Conservation (phyloP, 1,140 invertebrate species). For the Drosophila elegans region DNA sequence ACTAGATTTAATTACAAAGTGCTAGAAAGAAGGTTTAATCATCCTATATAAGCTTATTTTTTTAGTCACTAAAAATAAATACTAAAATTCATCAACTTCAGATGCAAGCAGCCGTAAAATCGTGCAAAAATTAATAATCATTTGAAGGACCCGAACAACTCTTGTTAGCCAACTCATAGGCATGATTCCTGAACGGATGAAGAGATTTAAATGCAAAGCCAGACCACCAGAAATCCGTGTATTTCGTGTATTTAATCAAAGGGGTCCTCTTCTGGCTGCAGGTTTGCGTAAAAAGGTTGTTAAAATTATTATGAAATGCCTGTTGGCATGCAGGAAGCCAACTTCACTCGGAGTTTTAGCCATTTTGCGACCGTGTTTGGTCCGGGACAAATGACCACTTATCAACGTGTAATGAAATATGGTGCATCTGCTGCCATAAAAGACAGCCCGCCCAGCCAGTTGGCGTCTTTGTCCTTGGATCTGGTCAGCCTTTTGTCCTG, state of each 20-base stretch:
- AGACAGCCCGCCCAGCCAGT: conserved; percentile 39
- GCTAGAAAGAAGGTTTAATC: too few relatives aligned
- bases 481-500: conserved; percentile 64
- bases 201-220: conserved; percentile 16
- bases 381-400: conserved; percentile 76
- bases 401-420: conserved; percentile 83
- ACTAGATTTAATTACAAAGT: too few relatives aligned
- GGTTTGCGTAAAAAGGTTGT: conserved; percentile 76
- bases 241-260: conserved; percentile 66
- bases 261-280: conserved; percentile 19
- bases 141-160: background rate
- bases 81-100: background rate
- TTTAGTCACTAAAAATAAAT: too few relatives aligned
- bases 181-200: background rate
- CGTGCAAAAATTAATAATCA: conserved; percentile 24
- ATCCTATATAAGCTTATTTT: too few relatives aligned
- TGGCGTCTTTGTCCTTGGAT: conserved; percentile 51
- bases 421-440: conserved; percentile 56
- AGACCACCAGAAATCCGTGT: conserved; percentile 16
- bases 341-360: background rate
- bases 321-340: conserved; percentile 71
- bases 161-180: background rate
- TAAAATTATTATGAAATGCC: conserved; percentile 84
- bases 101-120: background rate
- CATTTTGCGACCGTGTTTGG: background rate